These are phyloP conservation scores for Solea solea DNA, from an alignment of 2,113 vertebrate genomes.

Conservation along the genomic window DNA sequence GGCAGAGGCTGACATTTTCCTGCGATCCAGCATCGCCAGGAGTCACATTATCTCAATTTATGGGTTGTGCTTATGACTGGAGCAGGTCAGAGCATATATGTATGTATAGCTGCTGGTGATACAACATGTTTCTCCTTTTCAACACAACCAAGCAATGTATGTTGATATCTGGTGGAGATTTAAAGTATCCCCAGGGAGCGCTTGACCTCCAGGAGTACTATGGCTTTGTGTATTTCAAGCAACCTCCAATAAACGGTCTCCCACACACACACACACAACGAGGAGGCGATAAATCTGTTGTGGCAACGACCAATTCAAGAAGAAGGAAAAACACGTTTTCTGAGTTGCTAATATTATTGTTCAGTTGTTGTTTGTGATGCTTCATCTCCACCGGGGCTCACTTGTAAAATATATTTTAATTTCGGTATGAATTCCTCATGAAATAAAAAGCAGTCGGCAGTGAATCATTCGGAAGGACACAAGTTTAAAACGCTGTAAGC, in stretches of 20 bases:
- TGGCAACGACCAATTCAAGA: too few relatives aligned
- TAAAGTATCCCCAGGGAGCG: not conserved
- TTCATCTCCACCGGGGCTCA: too few relatives aligned
- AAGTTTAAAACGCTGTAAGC: too few relatives aligned
- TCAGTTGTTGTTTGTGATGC: too few relatives aligned
- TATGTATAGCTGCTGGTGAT: not conserved
- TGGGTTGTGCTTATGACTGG: constrained; percentile 4
- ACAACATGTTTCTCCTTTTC: not conserved
- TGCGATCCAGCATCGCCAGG: not conserved
- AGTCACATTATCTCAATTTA: not conserved
- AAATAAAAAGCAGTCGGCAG: too few relatives aligned
- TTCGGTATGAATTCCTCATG: too few relatives aligned
- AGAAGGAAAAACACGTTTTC: too few relatives aligned
- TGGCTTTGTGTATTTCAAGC: not conserved
- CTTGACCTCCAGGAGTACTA: not conserved
- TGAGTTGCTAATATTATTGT: too few relatives aligned
- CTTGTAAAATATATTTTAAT: too few relatives aligned
- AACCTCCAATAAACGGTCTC: not conserved
- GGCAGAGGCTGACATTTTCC: not conserved
- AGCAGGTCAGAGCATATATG: not conserved
- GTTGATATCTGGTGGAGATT: not conserved
- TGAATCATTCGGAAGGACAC: too few relatives aligned
- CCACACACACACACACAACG: too few relatives aligned
- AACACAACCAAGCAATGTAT: not conserved
- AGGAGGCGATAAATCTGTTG: too few relatives aligned